Evolutionary conservation across 2,888 invertebrate species (phyloP).

Genomic region (Molanna angustata): DNA sequence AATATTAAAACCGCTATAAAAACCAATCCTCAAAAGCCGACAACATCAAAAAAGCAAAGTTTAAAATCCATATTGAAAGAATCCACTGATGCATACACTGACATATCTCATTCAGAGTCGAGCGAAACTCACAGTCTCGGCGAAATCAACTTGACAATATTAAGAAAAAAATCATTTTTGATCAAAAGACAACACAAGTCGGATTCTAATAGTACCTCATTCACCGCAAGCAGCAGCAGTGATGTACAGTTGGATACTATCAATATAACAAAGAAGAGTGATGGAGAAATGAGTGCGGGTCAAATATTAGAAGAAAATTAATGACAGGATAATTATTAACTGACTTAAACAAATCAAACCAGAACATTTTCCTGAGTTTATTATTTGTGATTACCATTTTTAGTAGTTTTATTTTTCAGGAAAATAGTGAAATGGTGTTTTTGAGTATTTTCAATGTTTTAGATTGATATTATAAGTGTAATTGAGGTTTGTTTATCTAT

Average conservation of each 20-base stretch:
- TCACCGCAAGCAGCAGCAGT: constrained; percentile 25
- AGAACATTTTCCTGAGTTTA: no score
- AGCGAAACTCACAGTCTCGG: constrained; percentile 30
- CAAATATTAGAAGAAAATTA: constrained; percentile 18
- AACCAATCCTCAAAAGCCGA: neutral
- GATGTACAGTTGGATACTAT: constrained; percentile 27
- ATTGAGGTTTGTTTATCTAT: no score
- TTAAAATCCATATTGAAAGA: constrained; percentile 12
- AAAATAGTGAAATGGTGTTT: no score
- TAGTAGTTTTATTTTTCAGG: no score
- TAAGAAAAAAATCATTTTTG: constrained; percentile 22
- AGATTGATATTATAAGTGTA: no score
- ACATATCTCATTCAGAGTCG: constrained; percentile 27
- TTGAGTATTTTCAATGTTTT: no score
- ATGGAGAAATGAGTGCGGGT: constrained; percentile 28
- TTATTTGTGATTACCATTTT: no score
- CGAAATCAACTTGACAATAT: constrained; percentile 29
- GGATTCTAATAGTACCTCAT: constrained; percentile 20
- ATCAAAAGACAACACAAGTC: constrained; percentile 23
- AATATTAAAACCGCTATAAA: neutral
- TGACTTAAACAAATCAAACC: no score
- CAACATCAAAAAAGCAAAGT: constrained; percentile 1
- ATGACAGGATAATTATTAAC: neutral
- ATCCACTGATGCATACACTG: constrained; percentile 22
- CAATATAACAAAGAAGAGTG: constrained; percentile 21